These are phyloP conservation scores for Gymnoscopelus microlampas DNA, from an alignment of 2,797 vertebrate species.

Conservation along the genomic window DNA sequence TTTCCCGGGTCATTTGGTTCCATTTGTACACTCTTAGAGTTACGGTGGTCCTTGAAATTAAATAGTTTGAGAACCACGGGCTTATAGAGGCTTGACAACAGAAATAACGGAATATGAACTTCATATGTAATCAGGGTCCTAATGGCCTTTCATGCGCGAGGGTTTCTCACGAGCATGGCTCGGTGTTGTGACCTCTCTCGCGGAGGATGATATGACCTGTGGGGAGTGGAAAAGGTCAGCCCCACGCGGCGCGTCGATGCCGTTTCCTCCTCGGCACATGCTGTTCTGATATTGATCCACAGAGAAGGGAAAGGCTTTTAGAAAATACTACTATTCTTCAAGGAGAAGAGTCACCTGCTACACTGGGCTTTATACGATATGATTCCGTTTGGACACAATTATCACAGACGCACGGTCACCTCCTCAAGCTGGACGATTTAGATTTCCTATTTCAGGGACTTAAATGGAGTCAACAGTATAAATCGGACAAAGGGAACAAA, in stretches of 20 bases:
- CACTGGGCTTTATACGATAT: background rate
- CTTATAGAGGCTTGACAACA: too few species aligned
- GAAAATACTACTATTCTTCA: conserved; percentile 70
- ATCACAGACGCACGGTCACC: background rate
- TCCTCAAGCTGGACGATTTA: background rate
- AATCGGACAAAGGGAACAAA: too few species aligned
- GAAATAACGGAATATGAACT: background rate
- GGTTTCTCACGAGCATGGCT: conserved; percentile 19
- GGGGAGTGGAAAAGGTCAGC: conserved; percentile 89
- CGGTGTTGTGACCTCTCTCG: conserved; percentile 75
- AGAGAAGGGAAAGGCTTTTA: conserved; percentile 81
- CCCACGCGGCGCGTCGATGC: conserved; percentile 83
- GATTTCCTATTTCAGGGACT: too few species aligned
- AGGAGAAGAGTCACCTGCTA: conserved; percentile 26
- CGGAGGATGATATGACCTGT: conserved; percentile 84
- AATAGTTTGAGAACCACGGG: too few species aligned
- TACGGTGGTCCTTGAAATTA: too few species aligned
- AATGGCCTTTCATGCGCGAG: conserved; percentile 42
- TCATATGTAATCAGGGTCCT: conserved; percentile 14
- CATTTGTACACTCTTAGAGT: too few species aligned
- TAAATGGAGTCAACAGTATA: too few species aligned
- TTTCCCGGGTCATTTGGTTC: too few species aligned
- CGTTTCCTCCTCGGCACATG: conserved; percentile 86
- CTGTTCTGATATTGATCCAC: conserved; percentile 90
- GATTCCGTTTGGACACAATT: conserved; percentile 5